Percentiles rank a stretch among this genome's conserved stretches.
Evolutionary conservation across 2,797 vertebrate genomes (phyloP).

Genomic region (Sardinella longiceps): DNA sequence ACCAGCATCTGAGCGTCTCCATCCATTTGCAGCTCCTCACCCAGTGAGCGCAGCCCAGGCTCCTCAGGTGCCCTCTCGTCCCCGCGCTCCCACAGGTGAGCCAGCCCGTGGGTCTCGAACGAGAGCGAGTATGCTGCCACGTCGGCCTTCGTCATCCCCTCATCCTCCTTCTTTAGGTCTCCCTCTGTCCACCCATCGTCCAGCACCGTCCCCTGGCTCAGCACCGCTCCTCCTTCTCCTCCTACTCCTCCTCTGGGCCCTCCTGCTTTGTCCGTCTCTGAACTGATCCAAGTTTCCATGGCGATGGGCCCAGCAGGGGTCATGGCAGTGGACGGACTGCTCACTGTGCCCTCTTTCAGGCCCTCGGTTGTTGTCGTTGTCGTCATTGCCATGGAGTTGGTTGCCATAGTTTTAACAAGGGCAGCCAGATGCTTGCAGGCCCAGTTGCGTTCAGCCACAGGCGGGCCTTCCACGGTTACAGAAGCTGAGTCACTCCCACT

Average conservation of each 20-base stretch:
- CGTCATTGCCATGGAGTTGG: constrained; percentile 33
- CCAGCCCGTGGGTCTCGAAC: constrained; percentile 78
- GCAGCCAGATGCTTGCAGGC: constrained; percentile 86
- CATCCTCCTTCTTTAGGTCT: constrained; percentile 76
- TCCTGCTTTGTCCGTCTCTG: constrained; percentile 66
- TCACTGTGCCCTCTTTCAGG: constrained; percentile 21
- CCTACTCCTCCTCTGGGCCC: constrained; percentile 56
- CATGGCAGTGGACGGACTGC: constrained; percentile 55
- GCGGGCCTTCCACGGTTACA: constrained; percentile 86
- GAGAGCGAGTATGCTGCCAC: constrained; percentile 70
- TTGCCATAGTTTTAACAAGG: constrained; percentile 76
- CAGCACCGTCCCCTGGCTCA: constrained; percentile 72
- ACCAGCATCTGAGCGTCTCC: constrained; percentile 80
- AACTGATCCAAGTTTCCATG: constrained; percentile 69
- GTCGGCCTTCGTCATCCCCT: constrained; percentile 35
- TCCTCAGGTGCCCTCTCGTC: constrained; percentile 69
- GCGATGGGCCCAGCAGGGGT: constrained; percentile 54
- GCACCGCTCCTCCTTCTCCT: constrained; percentile 52
- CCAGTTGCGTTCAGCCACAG: constrained; percentile 87
- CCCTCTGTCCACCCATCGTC: constrained; percentile 78
- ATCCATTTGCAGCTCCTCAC: constrained; percentile 86
- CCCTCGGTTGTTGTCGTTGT: constrained; percentile 40
- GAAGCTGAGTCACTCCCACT: constrained; percentile 86
- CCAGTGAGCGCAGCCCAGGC: constrained; percentile 76
- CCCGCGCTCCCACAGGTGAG: constrained; percentile 73